Evolutionary conservation across 1,140 invertebrate genomes (phyloP), one percentile per base, ranked within the genome.

Genomic region (Cepaea nemoralis): DNA sequence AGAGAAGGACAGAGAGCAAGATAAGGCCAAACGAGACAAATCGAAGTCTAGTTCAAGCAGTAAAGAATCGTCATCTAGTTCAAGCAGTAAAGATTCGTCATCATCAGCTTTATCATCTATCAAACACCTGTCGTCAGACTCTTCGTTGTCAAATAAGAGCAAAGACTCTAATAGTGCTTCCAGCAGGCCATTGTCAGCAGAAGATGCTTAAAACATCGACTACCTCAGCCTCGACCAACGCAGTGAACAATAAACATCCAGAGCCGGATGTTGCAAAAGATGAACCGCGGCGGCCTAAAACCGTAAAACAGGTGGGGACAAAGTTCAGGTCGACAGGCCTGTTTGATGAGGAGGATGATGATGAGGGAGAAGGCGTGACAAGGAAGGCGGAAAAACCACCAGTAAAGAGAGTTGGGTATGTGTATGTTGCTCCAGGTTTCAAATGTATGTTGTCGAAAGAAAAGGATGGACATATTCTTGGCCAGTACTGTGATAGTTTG

Each of bases 261-360:
- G 31, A 63, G 33, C n/a, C 84, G 78, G 83, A 70, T 50, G 83
- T 55, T 70, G 50, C 48, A 59, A 85, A 66, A 48, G 83, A 87
- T 22, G 83, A 84, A 35, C 84, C 83, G 37, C 86, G 86, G 80
- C 59, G 87, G 40, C 81, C 86, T 33, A 87, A 87, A 69, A 90
- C 89, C 39, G 88, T 88, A 10, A 88, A 88, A 86, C 80, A 83
- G 71, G 83, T 86, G 19, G 83, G 82, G 27, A 84, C 77, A 22
- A 87, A 87, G 84, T 88, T 89, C 82, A 85, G 89, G 55, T 89
- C 89, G 33, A 89, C 87, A 80, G 88, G 88, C 85, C 63, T 76
- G 83, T 83, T 83, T 67, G 83, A 83, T n/a, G 78, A 83, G 39
- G 84, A 85, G 27, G 84, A 85, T 63, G 70, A 84, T 31, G 77